phyloP scores from a whole-genome alignment of 2,113 vertebrate genomes.

The Catharus fuscescens region DNA sequence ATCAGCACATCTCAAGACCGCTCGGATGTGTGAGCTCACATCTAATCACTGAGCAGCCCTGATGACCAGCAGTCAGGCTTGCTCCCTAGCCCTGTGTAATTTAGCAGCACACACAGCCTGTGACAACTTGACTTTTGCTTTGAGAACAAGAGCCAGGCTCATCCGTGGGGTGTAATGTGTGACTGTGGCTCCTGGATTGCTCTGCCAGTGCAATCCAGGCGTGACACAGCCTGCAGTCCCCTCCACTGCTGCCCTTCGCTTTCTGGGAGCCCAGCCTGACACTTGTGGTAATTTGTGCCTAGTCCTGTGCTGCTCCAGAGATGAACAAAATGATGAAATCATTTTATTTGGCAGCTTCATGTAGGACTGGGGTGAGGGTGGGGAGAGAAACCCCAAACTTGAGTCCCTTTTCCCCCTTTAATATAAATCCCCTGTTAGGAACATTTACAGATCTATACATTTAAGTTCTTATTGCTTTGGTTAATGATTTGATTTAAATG shows the following conservation, averaged over 20 bases:
- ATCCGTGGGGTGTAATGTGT: background rate
- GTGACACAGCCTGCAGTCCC: background rate
- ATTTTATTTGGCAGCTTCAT: conserved; percentile 10
- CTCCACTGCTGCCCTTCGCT: background rate
- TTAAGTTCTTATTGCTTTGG: background rate
- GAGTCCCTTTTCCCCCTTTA: background rate
- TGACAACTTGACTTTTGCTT: conserved; percentile 34
- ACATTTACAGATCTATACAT: background rate
- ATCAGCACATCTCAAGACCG: accelerated
- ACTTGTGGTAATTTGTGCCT: background rate
- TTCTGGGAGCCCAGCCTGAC: background rate
- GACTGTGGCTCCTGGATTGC: background rate
- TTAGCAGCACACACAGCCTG: background rate
- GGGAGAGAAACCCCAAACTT: accelerated
- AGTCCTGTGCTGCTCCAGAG: background rate
- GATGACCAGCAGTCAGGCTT: background rate
- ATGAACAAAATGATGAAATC: background rate
- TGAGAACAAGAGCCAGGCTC: background rate
- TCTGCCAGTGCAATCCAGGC: background rate
- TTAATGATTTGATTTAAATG: conserved; percentile 6
- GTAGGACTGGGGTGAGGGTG: background rate
- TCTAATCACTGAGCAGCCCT: background rate
- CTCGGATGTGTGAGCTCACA: background rate
- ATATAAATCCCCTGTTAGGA: background rate
- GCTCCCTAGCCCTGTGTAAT: background rate